Evolutionary conservation across 2,888 invertebrate species (phyloP), one percentile per base, ranked within the genome.

Genomic region (Rotaria magnacalcarata): DNA sequence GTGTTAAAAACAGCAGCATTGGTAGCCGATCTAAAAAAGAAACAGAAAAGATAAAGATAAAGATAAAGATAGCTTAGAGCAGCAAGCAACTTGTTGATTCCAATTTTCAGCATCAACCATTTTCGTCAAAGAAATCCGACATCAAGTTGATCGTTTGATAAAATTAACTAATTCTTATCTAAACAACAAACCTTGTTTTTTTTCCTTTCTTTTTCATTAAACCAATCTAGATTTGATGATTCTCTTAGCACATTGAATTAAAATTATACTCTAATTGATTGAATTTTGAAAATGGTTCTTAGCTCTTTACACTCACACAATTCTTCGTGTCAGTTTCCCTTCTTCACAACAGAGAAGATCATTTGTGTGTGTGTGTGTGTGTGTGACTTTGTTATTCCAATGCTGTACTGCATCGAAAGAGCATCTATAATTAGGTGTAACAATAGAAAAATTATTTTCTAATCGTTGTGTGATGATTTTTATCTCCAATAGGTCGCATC

Each of bases 61-160:
- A 56, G 56, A 56, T 56, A 14, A 34, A 67, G 34, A 67, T 67
- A 67, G 67, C 67, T 67, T 67, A 6, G 14, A 67, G 67, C 67
- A 67, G 67, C 67, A 34, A 67, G 34, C 7, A 27, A 67, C 67
- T 67, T 67, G 67, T 67, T 67, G 67, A 67, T 67, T 67, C 67
- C 67, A 67, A 67, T 67, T 19, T 67, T 67, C 67, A 67, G 67
- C 67, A 67, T 67, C 67, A 34, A 16, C 34, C 19, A 67, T 67
- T 67, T 16, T 34, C 34, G 41, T 41, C 67, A 67, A 67, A 67
- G 34, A 67, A 27, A 67, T 67, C 34, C 67, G 67, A 34, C 14
- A 67, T 41, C 3, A 67, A 67, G 34, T 67, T 67, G 67, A 67
- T 67, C 34, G 34, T 67, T 10, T 67, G 67, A 67, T 67, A 67